Percentiles rank a stretch among this genome's conserved stretches.
Evolutionary conservation across 2,888 invertebrate genomes (phyloP).

Genomic region (Athalia cordata): DNA sequence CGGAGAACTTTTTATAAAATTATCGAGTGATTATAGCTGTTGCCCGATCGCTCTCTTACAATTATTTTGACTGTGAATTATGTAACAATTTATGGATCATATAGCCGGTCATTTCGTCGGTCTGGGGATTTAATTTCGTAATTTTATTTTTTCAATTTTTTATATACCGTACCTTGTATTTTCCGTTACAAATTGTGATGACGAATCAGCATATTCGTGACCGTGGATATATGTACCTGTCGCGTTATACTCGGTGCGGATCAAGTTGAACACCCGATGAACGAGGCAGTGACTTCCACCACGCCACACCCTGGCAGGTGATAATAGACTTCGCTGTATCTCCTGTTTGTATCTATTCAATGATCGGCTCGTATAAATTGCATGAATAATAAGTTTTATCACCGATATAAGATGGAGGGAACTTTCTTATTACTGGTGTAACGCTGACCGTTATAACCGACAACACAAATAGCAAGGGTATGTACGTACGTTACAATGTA

Average conservation of each 20-base stretch:
- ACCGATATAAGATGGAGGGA: slow-evolving; percentile 42
- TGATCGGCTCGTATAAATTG: slow-evolving; percentile 53
- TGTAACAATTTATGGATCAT: neutral
- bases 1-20: neutral
- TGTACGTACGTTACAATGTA: slow-evolving; percentile 5
- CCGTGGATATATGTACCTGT: slow-evolving; percentile 13
- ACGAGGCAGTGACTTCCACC: slow-evolving; percentile 35
- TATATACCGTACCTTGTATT: slow-evolving; percentile 6
- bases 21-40: neutral
- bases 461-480: slow-evolving; percentile 28
- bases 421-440: slow-evolving; percentile 24
- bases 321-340: slow-evolving; percentile 50
- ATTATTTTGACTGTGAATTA: neutral
- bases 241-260: neutral
- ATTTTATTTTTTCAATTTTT: neutral
- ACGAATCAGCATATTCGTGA: neutral
- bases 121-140: neutral
- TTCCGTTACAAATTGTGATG: slow-evolving; percentile 18
- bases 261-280: slow-evolving; percentile 47
- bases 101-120: neutral
- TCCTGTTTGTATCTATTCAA: slow-evolving; percentile 56
- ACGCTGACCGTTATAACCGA: slow-evolving; percentile 22
- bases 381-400: slow-evolving; percentile 53
- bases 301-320: slow-evolving; percentile 35
- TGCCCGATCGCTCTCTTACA: too few species aligned